Evolutionary conservation across 2,888 invertebrate species (phyloP).

Genomic region (Volucella bombylans): DNA sequence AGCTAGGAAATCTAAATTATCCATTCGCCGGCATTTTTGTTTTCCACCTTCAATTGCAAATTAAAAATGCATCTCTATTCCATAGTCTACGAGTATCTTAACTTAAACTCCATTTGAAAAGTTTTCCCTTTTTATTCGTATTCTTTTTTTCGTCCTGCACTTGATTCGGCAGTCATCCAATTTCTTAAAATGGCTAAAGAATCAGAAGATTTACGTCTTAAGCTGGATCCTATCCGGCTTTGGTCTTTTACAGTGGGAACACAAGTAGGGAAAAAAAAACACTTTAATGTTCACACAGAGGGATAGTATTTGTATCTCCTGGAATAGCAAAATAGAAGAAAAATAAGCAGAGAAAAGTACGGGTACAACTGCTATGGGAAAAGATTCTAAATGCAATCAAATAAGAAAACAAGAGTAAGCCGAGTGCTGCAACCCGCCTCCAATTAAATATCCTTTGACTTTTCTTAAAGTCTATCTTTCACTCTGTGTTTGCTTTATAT

Average conservation of each 20-base stretch:
- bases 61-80: conserved; percentile 71
- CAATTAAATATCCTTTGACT: conserved; percentile 59
- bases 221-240: conserved; percentile 50
- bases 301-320: conserved; percentile 16
- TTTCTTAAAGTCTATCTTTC: conserved; percentile 35
- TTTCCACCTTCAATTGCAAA: conserved; percentile 58
- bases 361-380: conserved; percentile 34
- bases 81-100: conserved; percentile 19
- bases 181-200: conserved; percentile 70
- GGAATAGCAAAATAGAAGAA: conserved; percentile 40
- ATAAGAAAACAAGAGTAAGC: conserved; percentile 68
- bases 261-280: conserved; percentile 16
- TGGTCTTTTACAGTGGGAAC: background rate
- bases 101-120: background rate
- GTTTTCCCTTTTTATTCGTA: conserved; percentile 29
- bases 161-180: conserved; percentile 67
- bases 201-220: conserved; percentile 60
- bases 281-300: conserved; percentile 53
- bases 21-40: conserved; percentile 34
- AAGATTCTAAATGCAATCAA: conserved; percentile 71
- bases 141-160: conserved; percentile 26
- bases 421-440: conserved; percentile 52
- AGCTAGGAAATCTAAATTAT: conserved; percentile 36
- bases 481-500: background rate
- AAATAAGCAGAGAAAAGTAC: background rate